Evolutionary conservation across 2,797 vertebrate species (phyloP), one percentile per base, ranked within the genome.

Genomic region (Emydoidea blandingii): DNA sequence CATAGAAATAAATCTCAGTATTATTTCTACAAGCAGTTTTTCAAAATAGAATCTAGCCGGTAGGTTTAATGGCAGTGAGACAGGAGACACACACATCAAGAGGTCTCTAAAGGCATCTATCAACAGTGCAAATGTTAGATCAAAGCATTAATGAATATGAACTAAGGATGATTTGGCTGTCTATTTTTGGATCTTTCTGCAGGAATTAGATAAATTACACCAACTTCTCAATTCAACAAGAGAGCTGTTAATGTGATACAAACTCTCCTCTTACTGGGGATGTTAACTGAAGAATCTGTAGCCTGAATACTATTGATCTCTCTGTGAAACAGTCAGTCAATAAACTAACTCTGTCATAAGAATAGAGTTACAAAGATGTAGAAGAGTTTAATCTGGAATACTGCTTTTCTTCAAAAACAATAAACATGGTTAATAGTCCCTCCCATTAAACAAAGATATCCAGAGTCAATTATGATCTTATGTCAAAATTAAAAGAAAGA

Each of bases 241-340:
- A 54, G 34, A 4, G n/a, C 72, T 95, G 88, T 86, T 96, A 95
- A 86, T 15, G 16, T 65, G 16, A n/a, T 31, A 62, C 59, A 62
- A 62, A 62, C 59, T 34, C 59, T 34, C 14, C 59, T 62, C 59
- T 62, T 62, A 16, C 29, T 62, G 59, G 14, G 14, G 59, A 62
- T 34, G 59, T 62, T 34, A 95, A 92, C 86, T 85, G 83, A 93
- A 5, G 27, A 78, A 86, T 88, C 4, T 92, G 50, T 92, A 93
- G 87, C 37, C 94, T 89, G 95, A 95, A 94, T 49, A 4, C 91
- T 81, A 95, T 95, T 92, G 92, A 97, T 97, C 94, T 90, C 92
- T 79, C 79, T 19, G 9, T 25, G 68, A 49, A 94, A 50, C 83
- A 95, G 93, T 96, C 94, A 93, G 93, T 96, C 94, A 93, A 95